Evolutionary conservation across 1,140 invertebrate genomes (phyloP).

Genomic region (Belonocnema kinseyi): DNA sequence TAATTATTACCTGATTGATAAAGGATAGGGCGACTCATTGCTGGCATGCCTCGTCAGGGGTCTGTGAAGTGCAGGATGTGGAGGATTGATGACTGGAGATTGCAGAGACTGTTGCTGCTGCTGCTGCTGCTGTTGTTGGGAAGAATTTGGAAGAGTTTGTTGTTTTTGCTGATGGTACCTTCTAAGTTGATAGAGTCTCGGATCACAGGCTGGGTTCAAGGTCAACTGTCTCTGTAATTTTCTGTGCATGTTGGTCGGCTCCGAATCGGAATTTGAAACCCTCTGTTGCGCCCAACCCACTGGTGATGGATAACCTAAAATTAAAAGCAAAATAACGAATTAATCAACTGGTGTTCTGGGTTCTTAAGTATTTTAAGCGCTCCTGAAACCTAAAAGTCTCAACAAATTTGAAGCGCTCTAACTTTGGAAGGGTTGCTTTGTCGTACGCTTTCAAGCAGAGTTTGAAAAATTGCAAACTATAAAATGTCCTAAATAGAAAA

Average conservation of each 20-base stretch:
- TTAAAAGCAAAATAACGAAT: background rate
- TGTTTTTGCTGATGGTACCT: slow-evolving; percentile 66
- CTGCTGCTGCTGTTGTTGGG: slow-evolving; percentile 64
- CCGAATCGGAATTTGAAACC: slow-evolving; percentile 63
- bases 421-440: too few species aligned
- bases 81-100: slow-evolving; percentile 52
- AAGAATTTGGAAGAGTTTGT: slow-evolving; percentile 45
- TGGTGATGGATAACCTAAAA: slow-evolving; percentile 55
- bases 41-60: slow-evolving; percentile 65
- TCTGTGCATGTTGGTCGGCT: slow-evolving; percentile 82
- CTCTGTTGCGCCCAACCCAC: slow-evolving; percentile 61
- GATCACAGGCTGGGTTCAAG: slow-evolving; percentile 86
- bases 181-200: slow-evolving; percentile 78
- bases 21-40: slow-evolving; percentile 66
- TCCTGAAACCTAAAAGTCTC: too few species aligned
- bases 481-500: too few species aligned
- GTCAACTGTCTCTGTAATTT: slow-evolving; percentile 89
- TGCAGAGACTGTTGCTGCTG: slow-evolving; percentile 48
- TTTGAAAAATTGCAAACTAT: too few species aligned
- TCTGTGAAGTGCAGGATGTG: slow-evolving; percentile 61
- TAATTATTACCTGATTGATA: slow-evolving; percentile 60
- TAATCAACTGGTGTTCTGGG: too few species aligned
- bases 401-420: too few species aligned
- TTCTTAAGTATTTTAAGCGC: too few species aligned
- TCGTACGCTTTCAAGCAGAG: too few species aligned